A percentile compares a stretch with the other conserved stretches of the same genome.
Conservation (phyloP, 2,888 invertebrate genomes). For the Parnassius apollo region DNA sequence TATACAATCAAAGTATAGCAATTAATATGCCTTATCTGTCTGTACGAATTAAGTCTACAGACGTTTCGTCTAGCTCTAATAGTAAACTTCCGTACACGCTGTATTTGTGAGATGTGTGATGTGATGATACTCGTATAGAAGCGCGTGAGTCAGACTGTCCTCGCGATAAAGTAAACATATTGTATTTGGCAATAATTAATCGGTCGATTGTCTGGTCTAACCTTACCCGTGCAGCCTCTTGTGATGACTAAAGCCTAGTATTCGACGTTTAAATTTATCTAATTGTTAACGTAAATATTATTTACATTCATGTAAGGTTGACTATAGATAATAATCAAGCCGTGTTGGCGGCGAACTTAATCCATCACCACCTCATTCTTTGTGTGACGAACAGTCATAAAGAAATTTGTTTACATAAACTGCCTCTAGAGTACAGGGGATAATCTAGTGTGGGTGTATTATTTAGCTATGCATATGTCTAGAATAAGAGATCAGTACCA, state of each 20-base stretch:
- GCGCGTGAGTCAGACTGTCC: constrained; percentile 14
- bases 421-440: too few species aligned
- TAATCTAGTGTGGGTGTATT: too few species aligned
- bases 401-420: too few species aligned
- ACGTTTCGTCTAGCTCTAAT: neutral
- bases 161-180: constrained; percentile 20
- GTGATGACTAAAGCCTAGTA: constrained; percentile 17
- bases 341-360: too few species aligned
- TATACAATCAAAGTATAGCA: too few species aligned
- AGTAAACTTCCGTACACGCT: constrained; percentile 1
- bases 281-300: neutral
- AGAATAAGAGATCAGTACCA: too few species aligned
- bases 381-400: too few species aligned
- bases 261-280: neutral
- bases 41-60: too few species aligned
- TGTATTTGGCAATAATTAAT: constrained; percentile 28
- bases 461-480: too few species aligned
- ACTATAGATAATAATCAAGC: too few species aligned
- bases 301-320: neutral
- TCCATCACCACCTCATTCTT: too few species aligned
- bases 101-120: neutral
- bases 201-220: constrained; percentile 24
- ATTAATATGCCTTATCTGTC: too few species aligned
- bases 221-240: constrained; percentile 10
- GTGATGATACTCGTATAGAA: constrained; percentile 4